Evolutionary conservation across 1,140 invertebrate species (phyloP).

Genomic region (Leguminivora glycinivorella): DNA sequence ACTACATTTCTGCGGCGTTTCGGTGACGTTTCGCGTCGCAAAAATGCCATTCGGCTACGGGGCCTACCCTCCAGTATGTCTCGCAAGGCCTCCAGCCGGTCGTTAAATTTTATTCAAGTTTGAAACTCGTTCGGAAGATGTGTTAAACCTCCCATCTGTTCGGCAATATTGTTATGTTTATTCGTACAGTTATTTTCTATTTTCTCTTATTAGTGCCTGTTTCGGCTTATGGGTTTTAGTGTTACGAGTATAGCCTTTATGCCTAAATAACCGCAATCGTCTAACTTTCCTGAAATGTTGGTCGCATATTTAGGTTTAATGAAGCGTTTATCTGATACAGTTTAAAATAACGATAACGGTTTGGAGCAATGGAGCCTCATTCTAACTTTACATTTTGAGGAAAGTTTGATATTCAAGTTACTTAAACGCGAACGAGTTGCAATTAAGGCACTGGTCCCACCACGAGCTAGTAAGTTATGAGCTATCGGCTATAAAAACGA

Average conservation of each 20-base stretch:
- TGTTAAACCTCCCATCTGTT: constrained; percentile 37
- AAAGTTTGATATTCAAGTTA: too few relatives aligned
- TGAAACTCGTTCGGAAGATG: constrained; percentile 45
- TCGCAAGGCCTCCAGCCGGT: constrained; percentile 25
- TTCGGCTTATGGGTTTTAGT: constrained; percentile 20
- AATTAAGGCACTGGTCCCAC: too few relatives aligned
- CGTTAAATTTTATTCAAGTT: constrained; percentile 50
- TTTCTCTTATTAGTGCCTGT: constrained; percentile 20
- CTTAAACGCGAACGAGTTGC: too few relatives aligned
- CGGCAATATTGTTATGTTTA: constrained; percentile 36
- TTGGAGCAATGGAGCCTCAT: neutral
- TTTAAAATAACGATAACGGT: neutral
- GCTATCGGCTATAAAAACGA: too few relatives aligned
- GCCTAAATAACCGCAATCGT: neutral
- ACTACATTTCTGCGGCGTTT: too few relatives aligned
- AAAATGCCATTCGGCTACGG: too few relatives aligned
- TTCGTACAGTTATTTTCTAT: constrained; percentile 41
- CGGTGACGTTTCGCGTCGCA: too few relatives aligned
- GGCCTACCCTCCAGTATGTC: constrained; percentile 26
- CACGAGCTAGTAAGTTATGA: too few relatives aligned
- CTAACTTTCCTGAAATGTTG: neutral
- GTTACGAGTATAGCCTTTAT: neutral
- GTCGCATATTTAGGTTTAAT: neutral
- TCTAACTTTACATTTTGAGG: too few relatives aligned
- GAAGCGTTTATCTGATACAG: neutral